Conservation (phyloP, 2,797 vertebrate species). For the Cetoscarus ocellatus region DNA sequence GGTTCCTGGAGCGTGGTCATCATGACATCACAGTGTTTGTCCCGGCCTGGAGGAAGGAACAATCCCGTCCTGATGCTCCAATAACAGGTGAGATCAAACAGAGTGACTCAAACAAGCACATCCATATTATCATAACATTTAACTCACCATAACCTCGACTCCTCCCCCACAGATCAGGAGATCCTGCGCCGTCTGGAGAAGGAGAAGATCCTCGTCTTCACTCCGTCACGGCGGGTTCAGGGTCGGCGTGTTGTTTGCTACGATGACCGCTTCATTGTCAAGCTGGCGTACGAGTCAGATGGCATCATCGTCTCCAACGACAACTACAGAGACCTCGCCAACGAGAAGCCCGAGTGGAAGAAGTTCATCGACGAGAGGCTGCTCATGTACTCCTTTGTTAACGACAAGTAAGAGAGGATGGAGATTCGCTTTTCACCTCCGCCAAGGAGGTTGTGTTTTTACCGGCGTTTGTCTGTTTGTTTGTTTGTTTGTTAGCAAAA, state of each 20-base stretch:
- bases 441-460: too few relatives aligned
- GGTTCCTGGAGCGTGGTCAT: constrained; percentile 95
- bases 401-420: constrained; percentile 90
- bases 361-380: constrained; percentile 95
- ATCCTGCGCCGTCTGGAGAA: constrained; percentile 92
- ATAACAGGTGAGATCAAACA: constrained; percentile 87
- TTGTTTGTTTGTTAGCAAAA: too few relatives aligned
- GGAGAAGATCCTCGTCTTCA: constrained; percentile 94
- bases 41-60: constrained; percentile 95
- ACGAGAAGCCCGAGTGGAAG: constrained; percentile 96
- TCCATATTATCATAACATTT: too few relatives aligned
- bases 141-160: not conserved
- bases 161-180: constrained; percentile 88
- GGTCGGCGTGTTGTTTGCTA: constrained; percentile 94
- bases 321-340: constrained; percentile 94
- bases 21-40: constrained; percentile 95
- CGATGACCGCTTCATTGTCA: constrained; percentile 94
- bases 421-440: too few relatives aligned
- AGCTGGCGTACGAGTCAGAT: constrained; percentile 93
- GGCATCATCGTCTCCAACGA: constrained; percentile 96
- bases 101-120: not conserved
- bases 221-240: constrained; percentile 92
- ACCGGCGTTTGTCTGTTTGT: too few relatives aligned
- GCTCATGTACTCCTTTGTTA: constrained; percentile 96
- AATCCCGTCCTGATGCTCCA: constrained; percentile 93